Base-by-base conservation (phyloP, 2,888 invertebrate species). In the Leptopilina syphax region DNA sequence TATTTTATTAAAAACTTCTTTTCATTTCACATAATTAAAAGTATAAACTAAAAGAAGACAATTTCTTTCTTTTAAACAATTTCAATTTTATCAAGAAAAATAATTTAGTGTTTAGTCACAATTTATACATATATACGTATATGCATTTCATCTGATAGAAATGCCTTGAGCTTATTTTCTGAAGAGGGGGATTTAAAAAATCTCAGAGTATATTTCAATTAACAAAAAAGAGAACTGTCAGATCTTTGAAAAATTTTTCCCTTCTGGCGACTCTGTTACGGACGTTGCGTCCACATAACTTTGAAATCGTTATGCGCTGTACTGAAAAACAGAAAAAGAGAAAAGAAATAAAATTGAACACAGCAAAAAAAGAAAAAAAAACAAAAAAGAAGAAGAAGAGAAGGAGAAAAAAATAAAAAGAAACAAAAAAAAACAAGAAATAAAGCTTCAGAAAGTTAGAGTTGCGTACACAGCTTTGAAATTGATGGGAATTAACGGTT, bases 401-500 rank as follows among this genome's bases (percentile, higher is more conserved):
- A 18, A 78, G 67, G 12, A 34, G 60, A 50, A 10, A 50, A 24
- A n/a, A 65, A 47, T 18, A 27, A 27, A n/a, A 44, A 27, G 76
- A 66, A 70, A 18, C 78, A 76, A 77, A 60, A 34, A 27, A 44
- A 44, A 44, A 44, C 7, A 44, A 73, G 50, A 24, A 13, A 73
- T 8, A 57, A 54, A 27, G 54, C 70, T 73, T 27, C 12, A 50
- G 50, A n/a, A 27, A 27, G 70, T 24, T 27, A 18, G 68, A 7
- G 47, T 73, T 73, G 54, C n/a, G 57, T 63, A 50, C 65, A 18
- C 65, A 18, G 79, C 66, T 65, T 76, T 76, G 68, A 81, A 79
- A 81, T 79, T 70, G 81, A 79, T 77, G 66, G 47, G 77, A 81
- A 81, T 81, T 73, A 81, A 79, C 70, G 2, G 79, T 79, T 79